Percentiles rank a stretch among this genome's conserved stretches.
Conservation (phyloP, 2,888 invertebrate species). For the Morpho helenor region DNA sequence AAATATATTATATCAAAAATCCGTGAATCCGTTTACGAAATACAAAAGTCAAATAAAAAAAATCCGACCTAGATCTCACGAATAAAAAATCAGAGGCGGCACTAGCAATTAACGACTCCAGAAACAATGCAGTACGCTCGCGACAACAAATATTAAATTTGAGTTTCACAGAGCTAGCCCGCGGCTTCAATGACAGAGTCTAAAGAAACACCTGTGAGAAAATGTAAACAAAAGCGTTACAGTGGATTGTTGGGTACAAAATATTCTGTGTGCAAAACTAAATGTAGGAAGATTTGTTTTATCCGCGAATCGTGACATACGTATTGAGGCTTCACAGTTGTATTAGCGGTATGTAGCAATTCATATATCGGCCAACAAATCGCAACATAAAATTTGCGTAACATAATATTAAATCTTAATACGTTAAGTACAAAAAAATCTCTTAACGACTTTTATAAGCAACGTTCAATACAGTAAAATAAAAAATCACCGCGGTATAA, state of each 20-base stretch:
- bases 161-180: constrained; percentile 71
- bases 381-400: constrained; percentile 17
- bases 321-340: constrained; percentile 14
- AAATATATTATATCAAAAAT: too few relatives aligned
- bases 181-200: constrained; percentile 66
- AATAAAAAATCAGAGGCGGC: constrained; percentile 39
- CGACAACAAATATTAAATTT: constrained; percentile 65
- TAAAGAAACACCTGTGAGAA: constrained; percentile 70
- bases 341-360: constrained; percentile 10
- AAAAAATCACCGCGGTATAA: background rate
- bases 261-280: constrained; percentile 26
- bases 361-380: constrained; percentile 21
- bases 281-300: constrained; percentile 12
- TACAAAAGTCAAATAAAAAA: constrained; percentile 1
- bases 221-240: constrained; percentile 58
- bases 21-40: background rate
- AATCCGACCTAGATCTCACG: constrained; percentile 74
- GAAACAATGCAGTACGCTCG: constrained; percentile 61
- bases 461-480: too few relatives aligned
- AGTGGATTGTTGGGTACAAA: constrained; percentile 32
- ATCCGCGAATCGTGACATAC: constrained; percentile 13
- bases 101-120: constrained; percentile 40
- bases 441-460: too few relatives aligned
- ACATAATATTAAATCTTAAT: constrained; percentile 13
- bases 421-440: constrained; percentile 1